Conservation (phyloP, 2,888 invertebrate genomes). For the Amaurobius ferox region DNA sequence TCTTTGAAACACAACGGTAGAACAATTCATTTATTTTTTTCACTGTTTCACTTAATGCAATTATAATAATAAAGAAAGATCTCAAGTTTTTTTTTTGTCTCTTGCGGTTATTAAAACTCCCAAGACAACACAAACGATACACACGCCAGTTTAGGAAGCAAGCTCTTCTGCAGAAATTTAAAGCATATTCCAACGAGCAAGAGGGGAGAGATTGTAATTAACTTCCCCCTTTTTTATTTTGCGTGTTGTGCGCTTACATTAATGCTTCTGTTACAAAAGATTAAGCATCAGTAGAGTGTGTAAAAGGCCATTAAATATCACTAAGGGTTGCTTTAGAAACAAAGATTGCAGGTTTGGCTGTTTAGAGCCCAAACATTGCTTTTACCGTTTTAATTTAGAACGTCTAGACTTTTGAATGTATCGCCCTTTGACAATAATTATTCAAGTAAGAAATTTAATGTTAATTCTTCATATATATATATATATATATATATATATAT, state of each 20-base stretch:
- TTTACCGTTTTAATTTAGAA: too few species aligned
- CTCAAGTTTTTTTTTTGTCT: background rate
- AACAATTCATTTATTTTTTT: too few species aligned
- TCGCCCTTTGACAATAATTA: too few species aligned
- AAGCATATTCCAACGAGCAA: background rate
- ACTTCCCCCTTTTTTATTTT: background rate
- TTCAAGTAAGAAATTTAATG: too few species aligned
- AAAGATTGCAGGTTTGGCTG: background rate
- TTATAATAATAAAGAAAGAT: too few species aligned
- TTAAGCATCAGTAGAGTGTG: background rate
- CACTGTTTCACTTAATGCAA: too few species aligned
- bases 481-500: too few species aligned
- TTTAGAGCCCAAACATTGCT: background rate
- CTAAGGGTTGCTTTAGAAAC: background rate
- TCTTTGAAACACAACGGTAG: too few species aligned
- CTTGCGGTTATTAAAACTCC: background rate
- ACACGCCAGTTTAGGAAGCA: background rate
- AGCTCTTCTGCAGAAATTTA: background rate
- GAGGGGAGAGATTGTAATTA: background rate
- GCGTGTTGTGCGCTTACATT: background rate
- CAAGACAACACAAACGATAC: background rate
- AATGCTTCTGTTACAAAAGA: constrained; percentile 3
- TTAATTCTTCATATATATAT: too few species aligned
- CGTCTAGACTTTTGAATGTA: too few species aligned
- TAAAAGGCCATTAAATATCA: background rate